These are phyloP conservation scores for Thomomys bottae DNA, from an alignment of 2,113 vertebrate species.

Conservation along the genomic window DNA sequence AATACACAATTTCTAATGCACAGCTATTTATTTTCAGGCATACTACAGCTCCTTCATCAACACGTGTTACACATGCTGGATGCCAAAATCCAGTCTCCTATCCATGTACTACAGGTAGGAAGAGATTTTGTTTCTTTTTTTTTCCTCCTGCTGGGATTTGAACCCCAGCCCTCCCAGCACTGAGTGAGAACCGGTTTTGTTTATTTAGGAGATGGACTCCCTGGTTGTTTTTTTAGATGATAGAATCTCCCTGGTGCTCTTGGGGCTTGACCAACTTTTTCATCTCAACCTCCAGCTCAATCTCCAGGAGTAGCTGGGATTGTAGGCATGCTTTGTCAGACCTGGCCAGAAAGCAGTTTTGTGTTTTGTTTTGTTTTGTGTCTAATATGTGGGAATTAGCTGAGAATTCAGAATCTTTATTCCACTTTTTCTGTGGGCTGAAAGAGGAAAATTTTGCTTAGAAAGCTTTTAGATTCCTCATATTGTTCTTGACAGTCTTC, in stretches of 20 bases:
- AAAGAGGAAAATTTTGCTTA: conserved; percentile 58
- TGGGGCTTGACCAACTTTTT: neutral
- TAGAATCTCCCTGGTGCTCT: neutral
- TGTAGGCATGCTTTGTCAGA: neutral
- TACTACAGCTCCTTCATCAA: neutral
- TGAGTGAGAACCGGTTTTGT: neutral
- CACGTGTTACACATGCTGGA: neutral
- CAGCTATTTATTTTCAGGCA: conserved; percentile 49
- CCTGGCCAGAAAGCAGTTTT: neutral
- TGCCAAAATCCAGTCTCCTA: conserved; percentile 19
- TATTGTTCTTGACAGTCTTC: conserved; percentile 77
- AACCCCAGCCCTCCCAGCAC: neutral
- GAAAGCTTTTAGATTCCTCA: conserved; percentile 76
- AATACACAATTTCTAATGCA: conserved; percentile 65
- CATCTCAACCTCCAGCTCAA: neutral
- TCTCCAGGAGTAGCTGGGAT: neutral
- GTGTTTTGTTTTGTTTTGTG: neutral
- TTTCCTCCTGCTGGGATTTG: neutral
- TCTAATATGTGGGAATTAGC: neutral
- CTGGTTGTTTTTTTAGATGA: too few species aligned
- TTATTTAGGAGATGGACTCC: neutral
- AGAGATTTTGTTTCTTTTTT: neutral
- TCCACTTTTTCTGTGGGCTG: neutral
- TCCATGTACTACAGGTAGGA: neutral
- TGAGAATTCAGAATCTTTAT: conserved; percentile 40